Percentiles rank a stretch among this genome's conserved stretches.
Evolutionary conservation across 2,113 vertebrate genomes (phyloP).

Genomic region (Caranx melampygus): DNA sequence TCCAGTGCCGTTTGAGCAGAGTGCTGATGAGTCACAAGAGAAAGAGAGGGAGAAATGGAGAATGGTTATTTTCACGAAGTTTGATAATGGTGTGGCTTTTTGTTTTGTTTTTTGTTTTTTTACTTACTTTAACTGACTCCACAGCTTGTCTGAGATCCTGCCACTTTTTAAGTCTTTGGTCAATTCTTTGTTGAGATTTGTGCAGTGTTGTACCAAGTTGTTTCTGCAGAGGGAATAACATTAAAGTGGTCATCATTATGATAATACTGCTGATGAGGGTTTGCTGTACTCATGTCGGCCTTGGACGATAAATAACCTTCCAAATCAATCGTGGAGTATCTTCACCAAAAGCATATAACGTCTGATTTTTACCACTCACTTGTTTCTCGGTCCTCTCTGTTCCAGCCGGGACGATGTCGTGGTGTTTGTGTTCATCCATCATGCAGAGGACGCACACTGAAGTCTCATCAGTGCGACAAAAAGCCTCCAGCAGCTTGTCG

Average conservation of each 20-base stretch:
- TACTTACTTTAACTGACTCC: slow-evolving; percentile 79
- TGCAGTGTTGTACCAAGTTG: slow-evolving; percentile 78
- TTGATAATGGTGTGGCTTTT: too few relatives aligned
- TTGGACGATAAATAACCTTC: not conserved
- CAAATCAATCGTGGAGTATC: not conserved
- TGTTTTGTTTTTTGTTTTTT: not conserved
- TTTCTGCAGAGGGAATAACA: slow-evolving; percentile 69
- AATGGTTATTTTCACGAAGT: not conserved
- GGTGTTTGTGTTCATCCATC: slow-evolving; percentile 86
- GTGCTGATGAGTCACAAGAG: slow-evolving; percentile 68
- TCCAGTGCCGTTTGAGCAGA: slow-evolving; percentile 77
- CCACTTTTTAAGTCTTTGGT: slow-evolving; percentile 83
- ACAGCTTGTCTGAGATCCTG: slow-evolving; percentile 82
- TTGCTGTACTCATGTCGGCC: not conserved
- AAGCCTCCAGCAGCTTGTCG: slow-evolving; percentile 85
- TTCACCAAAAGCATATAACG: not conserved
- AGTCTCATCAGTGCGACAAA: slow-evolving; percentile 83
- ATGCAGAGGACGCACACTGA: slow-evolving; percentile 85
- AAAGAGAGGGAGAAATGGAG: not conserved
- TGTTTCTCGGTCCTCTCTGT: slow-evolving; percentile 85
- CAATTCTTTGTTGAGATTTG: slow-evolving; percentile 83
- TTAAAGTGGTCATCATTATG: not conserved
- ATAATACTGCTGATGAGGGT: not conserved
- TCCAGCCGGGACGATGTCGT: slow-evolving; percentile 83
- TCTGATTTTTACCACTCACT: slow-evolving; percentile 60